Base-by-base conservation (phyloP, 2,113 vertebrate genomes). In the Eurystomus gularis region DNA sequence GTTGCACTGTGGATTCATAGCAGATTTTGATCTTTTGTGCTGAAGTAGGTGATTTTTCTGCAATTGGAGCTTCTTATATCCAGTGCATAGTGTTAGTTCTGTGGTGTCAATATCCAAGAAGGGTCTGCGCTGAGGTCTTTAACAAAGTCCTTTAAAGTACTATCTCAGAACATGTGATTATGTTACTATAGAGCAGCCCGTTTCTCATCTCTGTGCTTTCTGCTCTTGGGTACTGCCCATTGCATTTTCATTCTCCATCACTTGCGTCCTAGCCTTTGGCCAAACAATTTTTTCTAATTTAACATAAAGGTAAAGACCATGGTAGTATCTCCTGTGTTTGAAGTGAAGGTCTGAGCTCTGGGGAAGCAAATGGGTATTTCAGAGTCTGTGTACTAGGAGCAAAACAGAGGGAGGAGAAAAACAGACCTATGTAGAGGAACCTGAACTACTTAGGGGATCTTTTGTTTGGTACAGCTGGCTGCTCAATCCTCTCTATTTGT, bases 71-170 rank as follows among this genome's bases (percentile, higher is more conserved):
- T 90, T 9, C 48, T 61, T 80, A 3, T 10, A 14, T 29, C 33
- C 69, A 40, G 28, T 11, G 37, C 18, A 2, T 10, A 42, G 6
- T 0, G 0, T 48, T 40, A 48, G 7, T 0, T 57, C 48, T 86
- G 44, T 44, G 39, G n/a, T 29, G 62, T 40, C 44, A n/a, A 6
- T 29, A 13, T n/a, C 51, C 37, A 54, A 6, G 64, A 35, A 81
- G 29, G 28, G 19, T 65, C 85, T 49, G n/a, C 18, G 57, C 73
- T 29, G 69, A 93, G 84, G 33, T 66, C 42, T 75, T 75, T 8
- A 75, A 35, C 42, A 26, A 49, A 82, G 46, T 49, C 25, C 11
- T 88, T 73, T 84, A 12, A 76, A 76, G 44, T 31, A 26, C 52
- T 39, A 6, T 44, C 72, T 86, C 46, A 49, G 77, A 51, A 57